These are phyloP conservation scores for Ctenodactylus gundi DNA, from an alignment of 2,113 vertebrate genomes.

Conservation along the genomic window DNA sequence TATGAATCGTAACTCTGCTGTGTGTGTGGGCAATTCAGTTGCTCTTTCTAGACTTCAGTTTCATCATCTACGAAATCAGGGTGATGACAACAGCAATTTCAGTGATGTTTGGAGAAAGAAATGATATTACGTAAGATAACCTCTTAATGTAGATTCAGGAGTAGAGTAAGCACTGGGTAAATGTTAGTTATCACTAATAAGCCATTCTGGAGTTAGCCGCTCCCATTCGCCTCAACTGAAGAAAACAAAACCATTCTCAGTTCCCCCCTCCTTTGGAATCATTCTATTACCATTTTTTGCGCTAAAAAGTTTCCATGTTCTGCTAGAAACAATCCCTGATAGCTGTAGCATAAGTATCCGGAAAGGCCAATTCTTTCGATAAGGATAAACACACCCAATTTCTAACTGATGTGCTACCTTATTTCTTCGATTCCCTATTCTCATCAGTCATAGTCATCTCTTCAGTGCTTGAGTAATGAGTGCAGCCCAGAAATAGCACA, in stretches of 20 bases:
- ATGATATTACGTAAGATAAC: fast-evolving
- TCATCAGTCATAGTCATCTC: not conserved
- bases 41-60: not conserved
- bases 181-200: not conserved
- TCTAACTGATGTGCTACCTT: not conserved
- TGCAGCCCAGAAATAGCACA: not conserved
- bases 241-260: not conserved
- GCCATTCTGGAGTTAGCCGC: not conserved
- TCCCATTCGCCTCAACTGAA: not conserved
- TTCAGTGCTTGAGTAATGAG: not conserved
- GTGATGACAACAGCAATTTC: not conserved
- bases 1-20: not conserved
- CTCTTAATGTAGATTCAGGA: not conserved
- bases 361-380: not conserved
- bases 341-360: not conserved
- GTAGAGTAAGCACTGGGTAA: not conserved
- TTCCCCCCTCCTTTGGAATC: not conserved
- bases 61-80: not conserved
- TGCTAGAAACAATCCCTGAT: not conserved
- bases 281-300: not conserved
- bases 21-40: not conserved
- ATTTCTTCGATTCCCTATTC: not conserved
- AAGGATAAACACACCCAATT: not conserved
- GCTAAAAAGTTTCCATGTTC: not conserved
- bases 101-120: not conserved